Evolutionary conservation across 2,888 invertebrate genomes (phyloP).

Genomic region (Panzeria rudis): DNA sequence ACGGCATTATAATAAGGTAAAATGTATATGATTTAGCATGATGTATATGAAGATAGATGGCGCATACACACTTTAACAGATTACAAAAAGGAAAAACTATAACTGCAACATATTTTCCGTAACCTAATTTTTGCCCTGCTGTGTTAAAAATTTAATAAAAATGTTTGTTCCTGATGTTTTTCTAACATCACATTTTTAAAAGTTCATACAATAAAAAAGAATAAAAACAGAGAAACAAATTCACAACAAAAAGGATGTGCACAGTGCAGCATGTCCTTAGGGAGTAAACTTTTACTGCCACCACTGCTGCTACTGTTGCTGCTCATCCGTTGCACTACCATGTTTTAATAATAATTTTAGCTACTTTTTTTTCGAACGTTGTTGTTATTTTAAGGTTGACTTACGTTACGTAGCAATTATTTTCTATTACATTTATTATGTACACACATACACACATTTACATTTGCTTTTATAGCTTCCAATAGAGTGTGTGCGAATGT

Average conservation of each 20-base stretch:
- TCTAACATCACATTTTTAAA: conserved; percentile 61
- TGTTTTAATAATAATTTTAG: conserved; percentile 53
- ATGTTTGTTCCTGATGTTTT: conserved; percentile 48
- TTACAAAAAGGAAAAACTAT: conserved; percentile 9
- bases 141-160: conserved; percentile 62
- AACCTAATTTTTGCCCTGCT: conserved; percentile 67
- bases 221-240: conserved; percentile 15
- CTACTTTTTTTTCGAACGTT: neutral
- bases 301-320: conserved; percentile 20
- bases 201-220: conserved; percentile 43
- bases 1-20: neutral
- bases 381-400: conserved; percentile 49
- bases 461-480: neutral
- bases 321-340: conserved; percentile 57
- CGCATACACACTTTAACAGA: neutral
- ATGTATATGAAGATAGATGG: neutral
- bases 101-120: conserved; percentile 26
- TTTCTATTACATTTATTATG: conserved; percentile 57
- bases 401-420: conserved; percentile 63
- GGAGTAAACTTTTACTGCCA: conserved; percentile 58
- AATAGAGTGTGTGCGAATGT: neutral
- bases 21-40: neutral
- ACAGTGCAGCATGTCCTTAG: conserved; percentile 63
- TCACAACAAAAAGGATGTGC: conserved; percentile 51
- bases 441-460: neutral